Conservation (phyloP, 2,888 invertebrate genomes). For the Parasteatoda lunata region DNA sequence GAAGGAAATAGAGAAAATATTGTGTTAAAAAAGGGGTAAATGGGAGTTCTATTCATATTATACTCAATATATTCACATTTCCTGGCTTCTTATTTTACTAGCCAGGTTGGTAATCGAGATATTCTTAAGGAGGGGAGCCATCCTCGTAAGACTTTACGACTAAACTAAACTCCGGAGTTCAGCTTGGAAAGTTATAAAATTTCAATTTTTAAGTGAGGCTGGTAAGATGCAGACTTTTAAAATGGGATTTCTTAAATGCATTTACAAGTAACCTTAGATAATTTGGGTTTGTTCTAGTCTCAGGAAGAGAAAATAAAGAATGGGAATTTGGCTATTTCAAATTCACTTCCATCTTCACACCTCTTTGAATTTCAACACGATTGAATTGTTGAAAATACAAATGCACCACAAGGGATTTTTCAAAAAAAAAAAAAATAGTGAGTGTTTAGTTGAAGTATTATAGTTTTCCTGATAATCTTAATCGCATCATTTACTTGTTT, state of each 20-base stretch:
- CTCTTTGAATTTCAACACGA: constrained; percentile 4
- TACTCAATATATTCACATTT: constrained; percentile 51
- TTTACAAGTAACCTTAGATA: constrained; percentile 9
- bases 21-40: not conserved
- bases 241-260: constrained; percentile 23
- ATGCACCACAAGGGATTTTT: too few species aligned
- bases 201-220: constrained; percentile 20
- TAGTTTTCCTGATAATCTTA: too few species aligned
- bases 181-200: constrained; percentile 55
- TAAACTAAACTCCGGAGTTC: constrained; percentile 37
- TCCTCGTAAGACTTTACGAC: constrained; percentile 47
- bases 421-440: too few species aligned
- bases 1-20: constrained; percentile 38
- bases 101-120: constrained; percentile 20
- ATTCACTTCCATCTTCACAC: constrained; percentile 20
- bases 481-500: too few species aligned
- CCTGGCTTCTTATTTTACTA: constrained; percentile 23
- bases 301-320: constrained; percentile 3
- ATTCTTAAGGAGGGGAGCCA: constrained; percentile 5
- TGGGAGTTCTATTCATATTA: constrained; percentile 23
- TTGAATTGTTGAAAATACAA: too few species aligned
- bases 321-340: constrained; percentile 28
- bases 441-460: too few species aligned
- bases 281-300: not conserved
- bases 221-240: constrained; percentile 26